Evolutionary conservation across 1,140 invertebrate species (phyloP).

Genomic region (Philotrypesis tridentata): DNA sequence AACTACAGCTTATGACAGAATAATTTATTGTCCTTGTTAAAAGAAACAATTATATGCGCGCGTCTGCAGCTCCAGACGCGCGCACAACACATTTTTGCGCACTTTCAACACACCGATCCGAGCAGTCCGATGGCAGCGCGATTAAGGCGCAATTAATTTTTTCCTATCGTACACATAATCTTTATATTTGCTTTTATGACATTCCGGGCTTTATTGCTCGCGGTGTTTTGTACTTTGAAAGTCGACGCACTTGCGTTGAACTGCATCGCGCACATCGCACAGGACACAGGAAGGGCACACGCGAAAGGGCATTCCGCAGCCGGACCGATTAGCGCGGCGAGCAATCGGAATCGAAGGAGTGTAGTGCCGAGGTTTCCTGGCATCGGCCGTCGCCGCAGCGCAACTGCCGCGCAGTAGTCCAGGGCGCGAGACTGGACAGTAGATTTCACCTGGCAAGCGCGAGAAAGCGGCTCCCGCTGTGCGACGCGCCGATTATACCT

Average conservation of each 20-base stretch:
- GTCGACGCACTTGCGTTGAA: no score
- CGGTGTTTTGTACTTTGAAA: background rate
- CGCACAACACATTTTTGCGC: background rate
- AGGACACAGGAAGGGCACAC: no score
- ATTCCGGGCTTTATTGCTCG: background rate
- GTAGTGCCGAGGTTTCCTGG: slow-evolving; percentile 52
- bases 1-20: background rate
- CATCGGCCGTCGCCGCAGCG: slow-evolving; percentile 51
- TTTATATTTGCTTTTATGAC: background rate
- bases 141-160: slow-evolving; percentile 9
- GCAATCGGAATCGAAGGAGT: background rate
- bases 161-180: background rate
- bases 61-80: background rate
- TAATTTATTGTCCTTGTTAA: slow-evolving; percentile 25
- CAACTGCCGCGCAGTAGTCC: slow-evolving; percentile 50
- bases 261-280: no score
- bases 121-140: no score
- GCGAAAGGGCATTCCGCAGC: no score
- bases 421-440: slow-evolving; percentile 38
- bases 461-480: slow-evolving; percentile 64
- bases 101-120: background rate
- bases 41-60: slow-evolving; percentile 26
- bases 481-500: slow-evolving; percentile 70
- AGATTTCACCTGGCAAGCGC: slow-evolving; percentile 41
- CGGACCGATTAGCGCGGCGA: no score